Evolutionary conservation across 2,888 invertebrate genomes (phyloP), one percentile per base, ranked within the genome.

Genomic region (Campoplex capitator): DNA sequence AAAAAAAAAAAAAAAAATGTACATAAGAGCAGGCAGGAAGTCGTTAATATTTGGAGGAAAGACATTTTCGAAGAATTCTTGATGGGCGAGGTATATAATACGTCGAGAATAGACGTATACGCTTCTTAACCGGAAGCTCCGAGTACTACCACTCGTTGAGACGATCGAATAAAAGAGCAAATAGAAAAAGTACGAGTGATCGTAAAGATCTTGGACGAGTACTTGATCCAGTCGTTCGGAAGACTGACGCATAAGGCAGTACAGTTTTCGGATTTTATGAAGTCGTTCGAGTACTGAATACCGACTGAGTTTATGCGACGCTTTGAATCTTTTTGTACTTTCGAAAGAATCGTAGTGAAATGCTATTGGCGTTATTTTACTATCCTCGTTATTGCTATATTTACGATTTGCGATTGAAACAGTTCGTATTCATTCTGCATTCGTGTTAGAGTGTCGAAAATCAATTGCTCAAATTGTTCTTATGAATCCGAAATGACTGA

Each of bases 191-290:
- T 65, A 77, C 73, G 23, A 79, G 42, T 38, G 77, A 77, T 86
- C 80, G 81, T 84, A 84, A 84, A 86, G 83, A 86, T 83, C 76
- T 74, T 65, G 62, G 32, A 28, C 65, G 70, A 84, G 80, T 83
- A 67, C 76, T 81, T 81, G 71, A 45, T 83, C 70, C 42, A 65
- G 13, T 54, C 51, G 65, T 70, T 35, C 79, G 54, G 67, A 54
- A 51, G 42, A 58, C 78, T 51, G 78, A n/a, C 71, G 71, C 74
- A 42, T 75, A 45, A 45, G 38, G 71, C 79, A 58, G 35, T 80
- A n/a, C 80, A 81, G 86, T 74, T 84, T 86, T 77, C 81, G 70
- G 81, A 84, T 58, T 86, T 86, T 84, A 86, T 67, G 80, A 84
- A 68, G 80, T 76, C 71, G 58, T 86, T 86, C 51, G 77, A 86